A percentile compares a stretch with the other conserved stretches of the same genome.
These are phyloP conservation scores for Camelus dromedarius DNA, from an alignment of 2,113 vertebrate species.

Conservation along the genomic window DNA sequence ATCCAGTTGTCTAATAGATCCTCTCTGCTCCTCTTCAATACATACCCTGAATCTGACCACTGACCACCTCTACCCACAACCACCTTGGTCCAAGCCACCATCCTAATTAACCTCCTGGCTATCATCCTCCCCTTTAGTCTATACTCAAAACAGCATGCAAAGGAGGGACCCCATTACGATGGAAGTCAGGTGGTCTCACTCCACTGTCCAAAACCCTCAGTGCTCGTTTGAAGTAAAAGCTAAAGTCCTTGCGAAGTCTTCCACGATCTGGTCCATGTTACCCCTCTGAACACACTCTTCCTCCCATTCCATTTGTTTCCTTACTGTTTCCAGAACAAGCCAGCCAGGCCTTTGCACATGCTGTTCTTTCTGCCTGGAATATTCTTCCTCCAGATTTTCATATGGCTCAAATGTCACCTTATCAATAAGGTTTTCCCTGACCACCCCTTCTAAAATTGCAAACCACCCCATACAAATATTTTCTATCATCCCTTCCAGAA, in stretches of 20 bases:
- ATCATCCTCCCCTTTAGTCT: background rate
- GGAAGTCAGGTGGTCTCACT: background rate
- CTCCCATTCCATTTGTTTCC: background rate
- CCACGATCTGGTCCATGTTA: background rate
- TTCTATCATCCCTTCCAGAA: background rate
- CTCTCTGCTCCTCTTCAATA: background rate
- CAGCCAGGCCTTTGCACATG: background rate
- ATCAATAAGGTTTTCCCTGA: background rate
- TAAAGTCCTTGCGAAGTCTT: background rate
- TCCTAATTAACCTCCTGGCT: background rate
- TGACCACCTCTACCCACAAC: background rate
- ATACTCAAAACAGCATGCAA: background rate
- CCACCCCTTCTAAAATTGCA: conserved; percentile 27
- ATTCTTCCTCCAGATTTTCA: background rate
- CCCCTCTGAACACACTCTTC: background rate
- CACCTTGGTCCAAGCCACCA: background rate
- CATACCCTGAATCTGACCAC: background rate
- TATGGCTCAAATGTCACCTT: background rate
- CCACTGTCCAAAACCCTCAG: background rate
- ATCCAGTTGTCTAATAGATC: too few species aligned
- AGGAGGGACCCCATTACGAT: background rate
- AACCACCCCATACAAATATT: background rate
- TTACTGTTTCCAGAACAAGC: background rate
- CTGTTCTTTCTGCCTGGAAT: background rate
- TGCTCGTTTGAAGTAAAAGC: background rate